phyloP scores from a whole-genome alignment of 1,140 invertebrate species.

The Macrobrachium rosenbergii region DNA sequence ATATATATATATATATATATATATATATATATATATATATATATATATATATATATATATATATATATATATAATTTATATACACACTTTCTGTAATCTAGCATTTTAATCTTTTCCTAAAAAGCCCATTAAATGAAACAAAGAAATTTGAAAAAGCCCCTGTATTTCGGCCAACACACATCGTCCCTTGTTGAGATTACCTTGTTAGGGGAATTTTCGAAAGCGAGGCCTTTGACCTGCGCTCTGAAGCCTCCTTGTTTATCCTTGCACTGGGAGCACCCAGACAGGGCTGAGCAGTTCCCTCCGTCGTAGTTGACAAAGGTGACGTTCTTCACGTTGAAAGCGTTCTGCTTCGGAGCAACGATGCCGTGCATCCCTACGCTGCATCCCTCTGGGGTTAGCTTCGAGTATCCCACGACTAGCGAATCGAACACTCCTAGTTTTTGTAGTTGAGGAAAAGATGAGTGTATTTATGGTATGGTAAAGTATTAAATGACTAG shows the following conservation, averaged over 20 bases:
- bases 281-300: constrained; percentile 38
- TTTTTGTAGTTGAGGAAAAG: too few relatives aligned
- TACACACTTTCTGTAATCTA: too few relatives aligned
- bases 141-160: too few relatives aligned
- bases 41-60: too few relatives aligned
- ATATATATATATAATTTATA: too few relatives aligned
- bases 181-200: not conserved
- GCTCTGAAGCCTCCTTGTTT: constrained; percentile 42
- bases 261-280: constrained; percentile 57
- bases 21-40: too few relatives aligned
- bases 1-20: too few relatives aligned
- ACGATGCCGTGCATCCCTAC: constrained; percentile 42
- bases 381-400: constrained; percentile 31
- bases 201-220: constrained; percentile 49
- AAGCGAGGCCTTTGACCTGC: constrained; percentile 35
- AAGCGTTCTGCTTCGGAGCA: constrained; percentile 48
- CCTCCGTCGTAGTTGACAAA: constrained; percentile 54
- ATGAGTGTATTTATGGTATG: too few relatives aligned
- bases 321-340: constrained; percentile 43
- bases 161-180: too few relatives aligned
- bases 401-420: constrained; percentile 47
- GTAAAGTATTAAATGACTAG: too few relatives aligned
- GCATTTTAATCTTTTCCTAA: too few relatives aligned
- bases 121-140: too few relatives aligned
- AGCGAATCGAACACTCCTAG: constrained; percentile 48